Conservation (phyloP, 2,888 invertebrate species). For the Leptarthrus brevirostris region DNA sequence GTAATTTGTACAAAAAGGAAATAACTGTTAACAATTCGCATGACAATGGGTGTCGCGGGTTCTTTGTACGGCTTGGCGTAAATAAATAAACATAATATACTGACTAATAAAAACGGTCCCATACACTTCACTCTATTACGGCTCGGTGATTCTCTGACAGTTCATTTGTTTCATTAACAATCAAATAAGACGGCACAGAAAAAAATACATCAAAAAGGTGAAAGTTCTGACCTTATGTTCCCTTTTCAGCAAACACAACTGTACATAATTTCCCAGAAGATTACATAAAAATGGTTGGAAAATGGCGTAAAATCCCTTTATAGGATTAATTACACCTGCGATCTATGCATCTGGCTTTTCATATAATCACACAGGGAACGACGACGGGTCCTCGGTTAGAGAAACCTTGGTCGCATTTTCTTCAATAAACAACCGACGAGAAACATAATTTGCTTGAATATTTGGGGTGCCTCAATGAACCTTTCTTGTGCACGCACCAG, state of each 20-base stretch:
- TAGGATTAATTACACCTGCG: conserved; percentile 54
- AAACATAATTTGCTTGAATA: conserved; percentile 12
- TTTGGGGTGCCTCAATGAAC: conserved; percentile 32
- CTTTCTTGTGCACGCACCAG: conserved; percentile 23
- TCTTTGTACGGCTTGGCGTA: too few species aligned
- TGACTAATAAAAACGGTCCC: too few species aligned
- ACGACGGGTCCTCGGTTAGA: background rate
- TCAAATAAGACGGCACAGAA: too few species aligned
- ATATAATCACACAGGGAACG: conserved; percentile 24
- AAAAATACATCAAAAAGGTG: too few species aligned
- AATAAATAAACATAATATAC: too few species aligned
- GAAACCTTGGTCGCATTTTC: conserved; percentile 41
- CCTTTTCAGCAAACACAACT: background rate
- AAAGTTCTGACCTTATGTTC: too few species aligned
- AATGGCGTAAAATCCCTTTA: conserved; percentile 39
- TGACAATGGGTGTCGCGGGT: too few species aligned
- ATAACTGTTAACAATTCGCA: too few species aligned
- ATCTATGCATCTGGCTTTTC: conserved; percentile 37
- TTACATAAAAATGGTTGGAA: conserved; percentile 35
- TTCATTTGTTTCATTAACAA: too few species aligned
- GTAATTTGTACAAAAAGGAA: too few species aligned
- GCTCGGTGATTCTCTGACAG: too few species aligned
- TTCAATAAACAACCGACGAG: conserved; percentile 49
- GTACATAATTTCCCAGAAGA: conserved; percentile 39
- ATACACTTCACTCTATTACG: too few species aligned